Evolutionary conservation across 2,113 vertebrate species (phyloP).

Genomic region (Tupaia tana): DNA sequence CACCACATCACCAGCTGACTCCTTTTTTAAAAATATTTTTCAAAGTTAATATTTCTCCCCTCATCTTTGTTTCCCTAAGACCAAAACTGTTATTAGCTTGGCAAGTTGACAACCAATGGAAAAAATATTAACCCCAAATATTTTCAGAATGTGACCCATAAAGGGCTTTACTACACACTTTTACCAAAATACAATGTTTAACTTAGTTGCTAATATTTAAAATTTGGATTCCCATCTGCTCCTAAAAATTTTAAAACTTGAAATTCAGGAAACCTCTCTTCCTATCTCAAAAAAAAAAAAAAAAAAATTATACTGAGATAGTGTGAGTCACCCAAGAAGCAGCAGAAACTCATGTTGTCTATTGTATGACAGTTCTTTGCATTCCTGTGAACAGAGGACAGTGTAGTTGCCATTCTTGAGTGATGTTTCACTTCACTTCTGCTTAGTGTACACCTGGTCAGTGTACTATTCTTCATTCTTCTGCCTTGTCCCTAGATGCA

Average conservation of each 20-base stretch:
- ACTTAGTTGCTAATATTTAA: neutral
- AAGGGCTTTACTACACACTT: neutral
- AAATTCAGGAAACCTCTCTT: neutral
- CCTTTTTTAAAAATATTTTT: neutral
- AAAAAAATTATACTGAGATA: neutral
- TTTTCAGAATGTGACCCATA: neutral
- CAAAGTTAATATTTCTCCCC: neutral
- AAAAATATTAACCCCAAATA: neutral
- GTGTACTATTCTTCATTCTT: neutral
- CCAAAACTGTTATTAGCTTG: neutral
- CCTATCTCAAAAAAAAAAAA: neutral
- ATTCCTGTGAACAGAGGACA: neutral
- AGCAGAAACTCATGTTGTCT: neutral
- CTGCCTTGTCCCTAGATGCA: neutral
- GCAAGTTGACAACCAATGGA: neutral
- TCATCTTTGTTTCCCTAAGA: neutral
- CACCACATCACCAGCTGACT: no score
- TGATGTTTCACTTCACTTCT: neutral
- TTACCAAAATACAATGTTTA: neutral
- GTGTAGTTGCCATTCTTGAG: neutral
- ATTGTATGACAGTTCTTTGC: neutral
- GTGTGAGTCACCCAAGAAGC: neutral
- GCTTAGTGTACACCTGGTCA: neutral
- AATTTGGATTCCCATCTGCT: neutral
- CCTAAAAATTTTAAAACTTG: neutral